phyloP scores from a whole-genome alignment of 2,113 vertebrate species.

The Oreotrochilus melanogaster region DNA sequence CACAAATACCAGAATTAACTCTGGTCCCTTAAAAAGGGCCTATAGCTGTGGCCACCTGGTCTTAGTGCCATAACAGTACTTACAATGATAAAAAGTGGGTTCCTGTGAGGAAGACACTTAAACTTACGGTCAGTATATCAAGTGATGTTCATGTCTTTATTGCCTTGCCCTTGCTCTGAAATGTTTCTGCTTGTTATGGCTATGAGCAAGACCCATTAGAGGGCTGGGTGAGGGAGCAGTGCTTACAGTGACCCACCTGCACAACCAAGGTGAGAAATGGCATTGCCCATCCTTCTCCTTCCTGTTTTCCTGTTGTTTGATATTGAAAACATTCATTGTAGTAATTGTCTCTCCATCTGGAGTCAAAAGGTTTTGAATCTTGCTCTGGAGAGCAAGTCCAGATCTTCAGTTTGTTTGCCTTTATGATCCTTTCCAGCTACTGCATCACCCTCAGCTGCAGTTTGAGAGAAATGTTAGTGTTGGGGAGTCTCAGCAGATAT shows the following conservation, averaged over 20 bases:
- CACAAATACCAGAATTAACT: not conserved
- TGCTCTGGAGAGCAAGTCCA: not conserved
- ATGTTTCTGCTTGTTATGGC: rapidly evolving
- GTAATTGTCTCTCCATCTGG: not conserved
- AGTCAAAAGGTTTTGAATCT: not conserved
- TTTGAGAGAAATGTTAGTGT: not conserved
- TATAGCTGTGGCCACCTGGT: not conserved
- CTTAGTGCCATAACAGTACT: not conserved
- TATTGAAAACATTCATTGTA: not conserved
- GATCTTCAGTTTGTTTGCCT: not conserved
- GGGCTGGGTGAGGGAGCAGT: not conserved
- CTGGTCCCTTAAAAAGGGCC: not conserved
- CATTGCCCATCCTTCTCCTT: not conserved
- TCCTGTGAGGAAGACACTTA: not conserved
- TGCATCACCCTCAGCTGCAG: not conserved
- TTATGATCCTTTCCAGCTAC: not conserved
- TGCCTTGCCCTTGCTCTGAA: not conserved
- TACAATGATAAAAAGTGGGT: not conserved
- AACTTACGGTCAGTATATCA: not conserved
- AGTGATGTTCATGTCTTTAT: not conserved
- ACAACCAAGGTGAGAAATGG: not conserved
- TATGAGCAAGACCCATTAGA: not conserved
- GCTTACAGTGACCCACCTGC: not conserved
- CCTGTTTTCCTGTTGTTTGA: not conserved
- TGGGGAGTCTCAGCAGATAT: not conserved